Evolutionary conservation across 2,797 vertebrate genomes (phyloP), one percentile per base, ranked within the genome.

Genomic region (Pipistrellus pygmaeus): DNA sequence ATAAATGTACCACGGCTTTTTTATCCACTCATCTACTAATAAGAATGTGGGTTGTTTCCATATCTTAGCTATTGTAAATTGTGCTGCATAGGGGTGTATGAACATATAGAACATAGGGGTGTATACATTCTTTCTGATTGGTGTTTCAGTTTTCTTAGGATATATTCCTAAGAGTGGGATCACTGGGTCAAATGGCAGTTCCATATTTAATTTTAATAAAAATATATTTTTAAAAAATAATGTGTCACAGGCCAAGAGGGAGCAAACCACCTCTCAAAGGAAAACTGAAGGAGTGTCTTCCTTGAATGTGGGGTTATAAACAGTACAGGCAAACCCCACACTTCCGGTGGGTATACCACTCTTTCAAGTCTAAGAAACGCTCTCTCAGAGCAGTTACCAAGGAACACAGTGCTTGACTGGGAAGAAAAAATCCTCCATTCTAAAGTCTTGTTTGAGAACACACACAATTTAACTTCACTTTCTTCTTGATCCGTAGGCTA

Each of bases 401-500:
- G 11, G 55, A 76, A 96, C 30, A 69, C 20, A 35, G 46, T 71
- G 13, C 92, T 92, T 72, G 25, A 78, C 57, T 71, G 21, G 30
- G 44, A 91, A 93, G 55, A 51, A 73, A 91, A 96, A 91, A 32
- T 48, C 78, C 77, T 93, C 51, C 77, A 64, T 91, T 95, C 66
- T 48, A 44, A 75, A 94, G 46, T 77, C 85, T 93, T 85, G 53
- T 93, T 91, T 94, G 76, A 94, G 93, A 86, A 51, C 14, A 53
- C 46, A 78, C 35, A 96, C 44, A 72, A 86, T 95, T 90, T 80
- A 97, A 57, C 95, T 88, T 94, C 44, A 94, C 96, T 98, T 95
- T 95, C 91, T 95, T 94, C 95, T 75, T 95, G 41, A 38, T 90
- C 95, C 95, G 77, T 55, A 78, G 91, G 96, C 97, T 96, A 98